Conservation (phyloP, 2,113 vertebrate species). For the Antechinus stuartii region DNA sequence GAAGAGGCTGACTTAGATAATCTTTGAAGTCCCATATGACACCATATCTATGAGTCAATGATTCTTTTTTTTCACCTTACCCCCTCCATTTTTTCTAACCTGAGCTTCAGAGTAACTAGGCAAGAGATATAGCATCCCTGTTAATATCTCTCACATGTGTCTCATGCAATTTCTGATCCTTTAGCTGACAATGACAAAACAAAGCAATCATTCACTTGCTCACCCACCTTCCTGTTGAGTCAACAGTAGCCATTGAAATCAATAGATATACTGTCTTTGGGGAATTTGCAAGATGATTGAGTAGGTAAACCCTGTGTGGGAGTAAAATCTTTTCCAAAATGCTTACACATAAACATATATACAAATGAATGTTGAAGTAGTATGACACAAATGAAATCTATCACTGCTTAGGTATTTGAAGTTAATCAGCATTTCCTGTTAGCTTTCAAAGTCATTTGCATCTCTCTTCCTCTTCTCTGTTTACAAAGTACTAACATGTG, state of each 20-base stretch:
- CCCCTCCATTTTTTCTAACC: background rate
- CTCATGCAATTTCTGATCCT: background rate
- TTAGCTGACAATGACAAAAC: background rate
- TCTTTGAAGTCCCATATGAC: background rate
- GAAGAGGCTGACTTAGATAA: background rate
- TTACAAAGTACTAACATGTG: background rate
- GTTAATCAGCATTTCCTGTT: slow-evolving; percentile 50
- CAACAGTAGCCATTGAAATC: background rate
- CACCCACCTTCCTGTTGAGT: background rate
- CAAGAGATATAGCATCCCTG: background rate
- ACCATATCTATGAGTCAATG: too few relatives aligned
- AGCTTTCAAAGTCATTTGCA: background rate
- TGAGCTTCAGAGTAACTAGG: background rate
- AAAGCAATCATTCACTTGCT: background rate
- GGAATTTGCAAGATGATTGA: background rate
- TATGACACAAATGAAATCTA: background rate
- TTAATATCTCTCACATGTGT: background rate
- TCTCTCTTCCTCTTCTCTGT: background rate
- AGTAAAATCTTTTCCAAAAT: background rate
- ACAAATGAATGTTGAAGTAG: slow-evolving; percentile 12
- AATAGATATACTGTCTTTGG: background rate
- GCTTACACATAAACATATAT: background rate
- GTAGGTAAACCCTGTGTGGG: background rate
- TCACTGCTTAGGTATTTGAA: background rate
- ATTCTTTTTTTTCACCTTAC: background rate